Base-by-base conservation (phyloP, 2,797 vertebrate genomes). In the Oreortyx pictus region DNA sequence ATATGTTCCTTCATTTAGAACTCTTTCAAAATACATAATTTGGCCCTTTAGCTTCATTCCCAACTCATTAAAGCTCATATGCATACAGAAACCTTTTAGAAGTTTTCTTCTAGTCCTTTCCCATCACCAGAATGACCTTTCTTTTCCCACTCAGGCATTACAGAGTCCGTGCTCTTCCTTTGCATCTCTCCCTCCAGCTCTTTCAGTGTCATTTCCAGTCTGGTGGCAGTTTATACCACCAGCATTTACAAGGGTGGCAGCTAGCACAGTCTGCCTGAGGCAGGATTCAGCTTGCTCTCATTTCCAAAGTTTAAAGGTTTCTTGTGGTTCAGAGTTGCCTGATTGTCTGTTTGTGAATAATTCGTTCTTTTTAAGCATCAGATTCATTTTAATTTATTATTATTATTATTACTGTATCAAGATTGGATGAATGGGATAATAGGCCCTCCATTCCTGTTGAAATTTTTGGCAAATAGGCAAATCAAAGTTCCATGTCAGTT, bases 1-100 rank as follows among this genome's bases (percentile, higher is more conserved):
- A 96, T 96, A 96, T 96, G 95, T 92, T 95, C 91, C 78, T 87
- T 86, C 94, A 54, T 93, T 94, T 93, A 90, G 74, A 92, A 46
- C 65, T 88, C 96, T 90, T 82, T 84, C 90, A 91, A 90, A 93
- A 96, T 65, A 87, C 83, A 91, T 91, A 12, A 90, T 92, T 94
- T 92, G 96, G 89, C 93, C 96, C 94, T 90, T 95, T 70, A 82
- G 83, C 79, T 95, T 95, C 92, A 96, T 61, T 88, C 88, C 49
- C 91, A 73, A 86, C 83, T 93, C 83, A 61, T 91, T 95, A 92
- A 25, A 56, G 76, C 74, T 92, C 41, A 86, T 64, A 73, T 82
- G 49, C 47, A 91, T 33, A 82, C 77, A 90, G 52, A 94, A 88
- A 79, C 29, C 65, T 77, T 65, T 71, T 15, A 6, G 14, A 61